Conservation (phyloP, 2,888 invertebrate species). For the Tenthredo notha region DNA sequence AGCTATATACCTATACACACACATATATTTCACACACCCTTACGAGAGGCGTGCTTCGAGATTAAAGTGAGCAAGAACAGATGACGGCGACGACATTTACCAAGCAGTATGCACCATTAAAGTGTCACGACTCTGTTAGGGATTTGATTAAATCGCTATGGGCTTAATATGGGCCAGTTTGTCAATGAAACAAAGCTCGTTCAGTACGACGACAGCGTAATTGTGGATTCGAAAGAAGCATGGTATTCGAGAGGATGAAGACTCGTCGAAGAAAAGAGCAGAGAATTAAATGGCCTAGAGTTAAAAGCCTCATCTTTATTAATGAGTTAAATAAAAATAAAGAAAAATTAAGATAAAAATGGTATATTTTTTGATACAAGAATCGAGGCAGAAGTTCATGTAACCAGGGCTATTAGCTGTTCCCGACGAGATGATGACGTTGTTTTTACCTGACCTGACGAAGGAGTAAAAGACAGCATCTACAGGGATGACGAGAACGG, state of each 20-base stretch:
- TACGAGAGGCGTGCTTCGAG: conserved; percentile 8
- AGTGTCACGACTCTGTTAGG: conserved; percentile 42
- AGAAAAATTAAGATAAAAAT: background rate
- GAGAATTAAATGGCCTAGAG: background rate
- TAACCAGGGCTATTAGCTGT: conserved; percentile 34
- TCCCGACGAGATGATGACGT: conserved; percentile 42
- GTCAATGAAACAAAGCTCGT: conserved; percentile 9
- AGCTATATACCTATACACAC: background rate
- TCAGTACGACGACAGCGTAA: background rate
- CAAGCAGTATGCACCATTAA: conserved; percentile 2
- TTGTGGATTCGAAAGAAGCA: background rate
- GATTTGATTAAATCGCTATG: conserved; percentile 15
- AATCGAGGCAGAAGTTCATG: background rate
- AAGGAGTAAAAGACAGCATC: conserved; percentile 11
- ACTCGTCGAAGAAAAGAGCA: background rate
- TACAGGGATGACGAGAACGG: conserved; percentile 7
- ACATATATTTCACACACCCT: background rate
- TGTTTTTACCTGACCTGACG: conserved; percentile 39
- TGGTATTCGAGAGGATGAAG: background rate
- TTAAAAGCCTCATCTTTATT: conserved; percentile 59
- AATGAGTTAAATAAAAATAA: background rate
- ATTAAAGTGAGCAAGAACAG: conserved; percentile 43
- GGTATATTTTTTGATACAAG: background rate
- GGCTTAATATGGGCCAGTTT: background rate
- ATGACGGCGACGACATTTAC: conserved; percentile 25